These are phyloP conservation scores for Cercopithecus mona DNA, from an alignment of 2,113 vertebrate species.

Conservation along the genomic window DNA sequence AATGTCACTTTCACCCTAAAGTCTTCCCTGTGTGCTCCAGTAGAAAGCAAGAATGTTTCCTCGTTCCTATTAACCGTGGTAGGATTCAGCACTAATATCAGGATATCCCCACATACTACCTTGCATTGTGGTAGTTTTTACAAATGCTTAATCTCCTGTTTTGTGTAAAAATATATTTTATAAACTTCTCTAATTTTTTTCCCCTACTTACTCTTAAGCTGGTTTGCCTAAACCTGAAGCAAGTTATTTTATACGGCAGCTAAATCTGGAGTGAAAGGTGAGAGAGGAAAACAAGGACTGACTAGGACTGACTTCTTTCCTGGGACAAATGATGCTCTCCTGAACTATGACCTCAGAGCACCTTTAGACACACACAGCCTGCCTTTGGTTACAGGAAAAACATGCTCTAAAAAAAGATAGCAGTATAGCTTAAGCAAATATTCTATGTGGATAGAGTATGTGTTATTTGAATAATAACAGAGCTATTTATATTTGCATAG, in stretches of 20 bases:
- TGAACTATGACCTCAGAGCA: neutral
- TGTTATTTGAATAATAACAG: slow-evolving; percentile 12
- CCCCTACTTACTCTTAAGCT: neutral
- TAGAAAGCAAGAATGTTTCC: neutral
- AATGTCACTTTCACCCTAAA: neutral
- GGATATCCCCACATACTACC: neutral
- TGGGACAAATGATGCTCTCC: neutral
- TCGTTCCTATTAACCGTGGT: neutral
- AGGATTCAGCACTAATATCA: neutral
- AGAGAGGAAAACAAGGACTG: neutral
- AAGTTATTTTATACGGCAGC: neutral
- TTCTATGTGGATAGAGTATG: neutral
- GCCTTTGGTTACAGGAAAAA: neutral
- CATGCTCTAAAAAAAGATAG: neutral
- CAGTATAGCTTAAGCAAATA: slow-evolving; percentile 3
- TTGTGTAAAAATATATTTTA: neutral
- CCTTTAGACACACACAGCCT: neutral
- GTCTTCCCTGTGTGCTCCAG: neutral
- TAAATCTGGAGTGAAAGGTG: neutral
- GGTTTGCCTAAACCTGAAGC: neutral
- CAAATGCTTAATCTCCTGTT: neutral
- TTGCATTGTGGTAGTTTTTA: neutral
- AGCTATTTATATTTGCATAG: neutral
- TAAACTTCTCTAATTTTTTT: neutral
- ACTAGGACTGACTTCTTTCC: neutral